These are phyloP conservation scores for Ophioninae sp. DNA, from an alignment of 2,888 invertebrate species.

Conservation along the genomic window DNA sequence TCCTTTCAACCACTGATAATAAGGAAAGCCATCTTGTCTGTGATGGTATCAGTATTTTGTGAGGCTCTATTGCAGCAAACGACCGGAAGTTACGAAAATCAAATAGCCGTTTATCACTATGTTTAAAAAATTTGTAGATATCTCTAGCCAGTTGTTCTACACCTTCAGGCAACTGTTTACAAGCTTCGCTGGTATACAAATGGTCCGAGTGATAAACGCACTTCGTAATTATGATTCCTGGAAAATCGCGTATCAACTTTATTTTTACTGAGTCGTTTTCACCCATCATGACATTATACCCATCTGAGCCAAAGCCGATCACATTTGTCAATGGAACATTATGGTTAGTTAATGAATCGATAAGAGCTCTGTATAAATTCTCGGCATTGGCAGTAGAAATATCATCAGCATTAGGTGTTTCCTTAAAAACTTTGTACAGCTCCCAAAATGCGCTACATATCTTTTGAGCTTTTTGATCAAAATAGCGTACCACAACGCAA, in stretches of 20 bases:
- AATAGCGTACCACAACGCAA: slow-evolving; percentile 66
- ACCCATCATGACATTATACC: slow-evolving; percentile 69
- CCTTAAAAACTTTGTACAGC: slow-evolving; percentile 8
- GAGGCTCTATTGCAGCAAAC: slow-evolving; percentile 63
- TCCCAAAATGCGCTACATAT: slow-evolving; percentile 64
- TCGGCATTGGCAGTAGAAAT: slow-evolving; percentile 28
- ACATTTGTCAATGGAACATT: slow-evolving; percentile 65
- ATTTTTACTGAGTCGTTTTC: slow-evolving; percentile 70
- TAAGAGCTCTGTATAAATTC: slow-evolving; percentile 55
- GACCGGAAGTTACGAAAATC: slow-evolving; percentile 62
- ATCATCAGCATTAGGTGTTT: background rate
- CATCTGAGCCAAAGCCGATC: slow-evolving; percentile 70
- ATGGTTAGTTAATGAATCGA: slow-evolving; percentile 51
- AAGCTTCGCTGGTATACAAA: slow-evolving; percentile 72
- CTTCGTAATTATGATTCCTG: slow-evolving; percentile 64
- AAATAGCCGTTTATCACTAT: slow-evolving; percentile 65
- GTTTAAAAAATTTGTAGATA: slow-evolving; percentile 68
- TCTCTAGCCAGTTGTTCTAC: slow-evolving; percentile 71
- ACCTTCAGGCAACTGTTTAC: slow-evolving; percentile 68
- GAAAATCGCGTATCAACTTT: slow-evolving; percentile 63
- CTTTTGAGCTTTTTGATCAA: slow-evolving; percentile 33
- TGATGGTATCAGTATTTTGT: slow-evolving; percentile 68
- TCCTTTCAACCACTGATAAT: slow-evolving; percentile 65
- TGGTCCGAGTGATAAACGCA: slow-evolving; percentile 73
- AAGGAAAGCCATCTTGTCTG: too few species aligned